Evolutionary conservation across 2,797 vertebrate genomes (phyloP).

Genomic region (Sebastes trivittatus): DNA sequence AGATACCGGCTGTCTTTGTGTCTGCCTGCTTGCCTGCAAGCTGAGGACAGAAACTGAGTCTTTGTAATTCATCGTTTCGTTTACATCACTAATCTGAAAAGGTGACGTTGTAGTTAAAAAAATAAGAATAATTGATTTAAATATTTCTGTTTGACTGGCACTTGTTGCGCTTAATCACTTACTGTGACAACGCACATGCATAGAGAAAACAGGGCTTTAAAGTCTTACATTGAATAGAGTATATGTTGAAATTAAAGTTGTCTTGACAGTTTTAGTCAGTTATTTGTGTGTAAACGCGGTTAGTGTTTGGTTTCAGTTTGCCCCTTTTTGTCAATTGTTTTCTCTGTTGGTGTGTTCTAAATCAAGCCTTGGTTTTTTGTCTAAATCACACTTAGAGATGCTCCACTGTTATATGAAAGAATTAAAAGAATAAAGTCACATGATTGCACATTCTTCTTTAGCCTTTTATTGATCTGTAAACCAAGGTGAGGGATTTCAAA

Average conservation of each 20-base stretch:
- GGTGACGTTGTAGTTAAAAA: not conserved
- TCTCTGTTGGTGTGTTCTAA: not conserved
- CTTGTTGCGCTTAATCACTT: too few species aligned
- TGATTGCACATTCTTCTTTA: not conserved
- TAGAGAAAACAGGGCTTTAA: not conserved
- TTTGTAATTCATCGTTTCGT: not conserved
- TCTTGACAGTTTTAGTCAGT: not conserved
- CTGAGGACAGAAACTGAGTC: slow-evolving; percentile 21
- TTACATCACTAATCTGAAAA: not conserved
- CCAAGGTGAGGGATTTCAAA: not conserved
- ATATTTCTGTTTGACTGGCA: not conserved
- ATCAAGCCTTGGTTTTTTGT: not conserved
- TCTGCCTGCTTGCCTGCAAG: slow-evolving; percentile 60
- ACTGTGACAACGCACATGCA: not conserved
- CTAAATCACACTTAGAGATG: not conserved
- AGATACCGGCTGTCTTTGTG: slow-evolving; percentile 47
- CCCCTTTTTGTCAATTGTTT: not conserved
- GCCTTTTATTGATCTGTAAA: not conserved
- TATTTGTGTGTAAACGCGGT: not conserved
- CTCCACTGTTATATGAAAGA: not conserved
- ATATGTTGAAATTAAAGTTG: not conserved
- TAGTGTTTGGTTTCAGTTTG: not conserved
- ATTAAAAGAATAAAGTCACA: slow-evolving; percentile 22
- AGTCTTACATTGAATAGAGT: not conserved
- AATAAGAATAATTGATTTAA: too few species aligned